Evolutionary conservation across 2,113 vertebrate species (phyloP).

Genomic region (Turdus rufiventris): DNA sequence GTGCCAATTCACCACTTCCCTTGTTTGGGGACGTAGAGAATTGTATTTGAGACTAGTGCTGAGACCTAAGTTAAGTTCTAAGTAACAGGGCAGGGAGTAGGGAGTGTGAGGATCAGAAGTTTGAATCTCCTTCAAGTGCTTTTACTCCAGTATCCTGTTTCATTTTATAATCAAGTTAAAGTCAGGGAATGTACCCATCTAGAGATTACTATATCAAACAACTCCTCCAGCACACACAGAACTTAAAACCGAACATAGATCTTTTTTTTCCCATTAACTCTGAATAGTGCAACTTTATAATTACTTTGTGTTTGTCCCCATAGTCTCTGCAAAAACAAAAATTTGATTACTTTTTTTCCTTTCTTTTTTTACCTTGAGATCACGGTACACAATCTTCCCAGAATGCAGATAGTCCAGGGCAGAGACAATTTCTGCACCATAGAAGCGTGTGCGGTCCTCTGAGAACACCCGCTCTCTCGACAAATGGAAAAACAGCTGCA

Average conservation of each 20-base stretch:
- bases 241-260: not conserved
- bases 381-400: constrained; percentile 97
- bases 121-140: not conserved
- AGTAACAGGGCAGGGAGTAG: not conserved
- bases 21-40: not conserved
- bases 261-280: constrained; percentile 10
- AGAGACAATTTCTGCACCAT: constrained; percentile 97
- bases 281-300: constrained; percentile 73
- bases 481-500: constrained; percentile 99
- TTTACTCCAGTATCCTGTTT: not conserved
- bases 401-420: constrained; percentile 98
- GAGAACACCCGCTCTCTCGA: constrained; percentile 99
- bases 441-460: constrained; percentile 98
- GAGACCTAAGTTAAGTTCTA: not conserved
- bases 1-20: not conserved
- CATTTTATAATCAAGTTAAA: not conserved
- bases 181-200: not conserved
- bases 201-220: not conserved
- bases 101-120: not conserved
- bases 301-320: constrained; percentile 74
- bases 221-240: not conserved
- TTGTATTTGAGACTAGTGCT: not conserved
- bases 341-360: constrained; percentile 68
- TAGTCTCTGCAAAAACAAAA: constrained; percentile 67
- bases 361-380: constrained; percentile 97